Base-by-base conservation (phyloP, 2,888 invertebrate species). In the Biston betularia region DNA sequence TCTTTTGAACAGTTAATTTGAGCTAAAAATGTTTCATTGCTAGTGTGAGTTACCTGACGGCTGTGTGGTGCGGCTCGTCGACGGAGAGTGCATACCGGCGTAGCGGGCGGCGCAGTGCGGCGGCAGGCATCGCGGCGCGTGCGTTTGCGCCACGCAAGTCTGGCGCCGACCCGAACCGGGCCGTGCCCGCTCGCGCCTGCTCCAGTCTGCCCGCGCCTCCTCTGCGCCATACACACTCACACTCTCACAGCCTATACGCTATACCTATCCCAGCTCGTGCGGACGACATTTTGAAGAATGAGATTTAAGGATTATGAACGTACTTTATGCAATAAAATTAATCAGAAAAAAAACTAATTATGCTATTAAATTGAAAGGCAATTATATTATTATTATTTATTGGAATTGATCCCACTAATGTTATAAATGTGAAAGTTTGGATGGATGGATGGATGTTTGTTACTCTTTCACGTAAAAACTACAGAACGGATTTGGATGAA, bases 71-170 rank as follows among this genome's bases (percentile, higher is more conserved):
- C 2, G 96, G 96, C 87, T 97, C 97, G 84, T 97, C 97, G 67
- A 97, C 97, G 63, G 97, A 97, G 68, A 97, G 91, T 33, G 97
- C 97, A 89, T 97, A 97, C 85, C 97, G 95, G 63, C 96, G 96
- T 56, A 97, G 93, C 72, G 90, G 93, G 52, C 93, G 90, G 56
- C 94, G 87, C 73, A 93, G 82, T 75, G 92, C 89, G 65, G 88
- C 81, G 46, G 88, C 85, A 4, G 94, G 81, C 69, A 92, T 77
- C 73, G 89, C 79, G 52, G 90, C 85, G 64, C 90, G 87, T 38
- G 81, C 79, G 78, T 86, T 74, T 76, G 88, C 86, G 81, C 88
- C 87, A 79, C 89, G 89, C 79, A 95, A 87, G 87, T 95, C 94
- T 72, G 95, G 95, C 77, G 95, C 95, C 54, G 95, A 95, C 69